phyloP scores from a whole-genome alignment of 1,140 invertebrate species.

The Dreissena rostriformis region DNA sequence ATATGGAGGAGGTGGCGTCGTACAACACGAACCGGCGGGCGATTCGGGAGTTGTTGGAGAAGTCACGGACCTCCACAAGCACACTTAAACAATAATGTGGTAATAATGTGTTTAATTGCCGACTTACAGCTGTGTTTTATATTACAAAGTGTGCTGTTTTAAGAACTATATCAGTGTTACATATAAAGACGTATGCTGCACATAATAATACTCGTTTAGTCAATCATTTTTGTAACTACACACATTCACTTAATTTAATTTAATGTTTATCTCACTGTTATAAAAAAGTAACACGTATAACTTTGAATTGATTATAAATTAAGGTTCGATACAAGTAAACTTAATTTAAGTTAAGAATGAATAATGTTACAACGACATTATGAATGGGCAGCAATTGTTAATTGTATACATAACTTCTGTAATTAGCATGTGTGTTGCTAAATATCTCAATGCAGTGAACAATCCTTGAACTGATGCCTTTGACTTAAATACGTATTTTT shows the following conservation, averaged over 20 bases:
- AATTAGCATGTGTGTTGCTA: background rate
- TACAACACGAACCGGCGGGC: constrained; percentile 22
- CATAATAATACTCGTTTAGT: too few species aligned
- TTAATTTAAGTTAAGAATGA: too few species aligned
- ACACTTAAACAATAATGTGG: constrained; percentile 1
- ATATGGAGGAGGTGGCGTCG: constrained; percentile 6
- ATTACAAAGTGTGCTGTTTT: background rate
- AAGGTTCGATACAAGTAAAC: too few species aligned
- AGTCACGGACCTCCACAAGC: constrained; percentile 20
- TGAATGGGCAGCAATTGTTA: too few species aligned
- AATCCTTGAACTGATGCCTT: background rate
- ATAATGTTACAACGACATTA: too few species aligned
- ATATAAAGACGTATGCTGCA: too few species aligned
- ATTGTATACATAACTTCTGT: too few species aligned
- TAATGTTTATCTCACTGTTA: too few species aligned
- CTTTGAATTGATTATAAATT: too few species aligned
- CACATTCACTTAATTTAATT: too few species aligned
- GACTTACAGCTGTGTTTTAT: background rate
- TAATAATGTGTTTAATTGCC: background rate
- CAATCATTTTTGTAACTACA: too few species aligned
- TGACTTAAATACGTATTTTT: background rate
- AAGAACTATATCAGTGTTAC: background rate
- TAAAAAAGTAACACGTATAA: too few species aligned
- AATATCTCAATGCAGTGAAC: background rate
- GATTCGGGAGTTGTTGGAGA: constrained; percentile 41